Conservation (phyloP, 2,797 vertebrate species). For the Euphonia xanthogaster region DNA sequence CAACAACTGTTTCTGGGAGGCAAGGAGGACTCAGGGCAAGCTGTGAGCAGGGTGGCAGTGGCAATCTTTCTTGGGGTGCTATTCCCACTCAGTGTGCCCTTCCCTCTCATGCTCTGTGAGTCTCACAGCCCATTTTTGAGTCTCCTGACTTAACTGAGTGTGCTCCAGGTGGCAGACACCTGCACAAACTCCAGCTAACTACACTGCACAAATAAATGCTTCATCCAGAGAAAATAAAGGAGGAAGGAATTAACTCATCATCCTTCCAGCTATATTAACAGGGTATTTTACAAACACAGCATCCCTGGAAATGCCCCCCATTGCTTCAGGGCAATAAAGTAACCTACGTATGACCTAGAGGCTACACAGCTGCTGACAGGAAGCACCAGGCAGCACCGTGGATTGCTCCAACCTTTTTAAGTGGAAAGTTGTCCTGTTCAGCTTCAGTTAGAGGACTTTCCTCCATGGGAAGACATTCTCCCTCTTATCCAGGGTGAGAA, state of each 20-base stretch:
- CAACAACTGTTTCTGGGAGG: neutral
- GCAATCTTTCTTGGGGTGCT: neutral
- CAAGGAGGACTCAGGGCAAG: neutral
- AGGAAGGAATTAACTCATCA: neutral
- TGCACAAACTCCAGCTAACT: neutral
- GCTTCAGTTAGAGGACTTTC: neutral
- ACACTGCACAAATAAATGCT: neutral
- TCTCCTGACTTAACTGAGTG: neutral
- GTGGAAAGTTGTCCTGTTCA: neutral
- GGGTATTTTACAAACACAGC: neutral
- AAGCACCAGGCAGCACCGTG: neutral
- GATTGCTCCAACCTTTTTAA: neutral
- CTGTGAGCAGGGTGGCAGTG: accelerated
- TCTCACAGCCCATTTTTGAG: neutral
- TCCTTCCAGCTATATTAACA: neutral
- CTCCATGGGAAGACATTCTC: neutral
- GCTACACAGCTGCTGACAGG: neutral
- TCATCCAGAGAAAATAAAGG: neutral
- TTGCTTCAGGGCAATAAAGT: neutral
- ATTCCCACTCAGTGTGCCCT: neutral
- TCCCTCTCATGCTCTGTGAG: neutral
- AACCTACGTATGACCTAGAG: neutral
- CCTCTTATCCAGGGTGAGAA: neutral
- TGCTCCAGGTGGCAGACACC: constrained; percentile 8
- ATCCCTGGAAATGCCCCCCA: neutral